phyloP scores from a whole-genome alignment of 92 coral and sea anemone species.

The Diadumene lineata region DNA sequence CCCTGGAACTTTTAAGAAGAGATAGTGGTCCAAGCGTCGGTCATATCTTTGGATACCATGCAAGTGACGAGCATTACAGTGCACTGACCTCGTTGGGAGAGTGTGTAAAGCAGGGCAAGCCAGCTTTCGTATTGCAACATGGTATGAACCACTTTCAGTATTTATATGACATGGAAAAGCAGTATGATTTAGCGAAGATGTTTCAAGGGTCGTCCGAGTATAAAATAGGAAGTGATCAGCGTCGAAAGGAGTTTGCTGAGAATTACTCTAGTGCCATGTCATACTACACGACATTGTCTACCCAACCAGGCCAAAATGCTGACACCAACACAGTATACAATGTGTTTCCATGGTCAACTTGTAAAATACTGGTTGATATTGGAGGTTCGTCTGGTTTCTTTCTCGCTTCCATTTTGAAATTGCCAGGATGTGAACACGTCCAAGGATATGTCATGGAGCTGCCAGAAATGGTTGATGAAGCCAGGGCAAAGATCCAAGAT shows the following conservation, averaged over 20 bases:
- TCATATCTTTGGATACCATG: conserved; percentile 31
- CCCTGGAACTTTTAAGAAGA: conserved; percentile 48
- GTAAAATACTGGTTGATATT: conserved; percentile 50
- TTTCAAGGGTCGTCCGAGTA: conserved; percentile 4
- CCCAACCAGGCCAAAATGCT: background rate
- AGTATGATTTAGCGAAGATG: conserved; percentile 8
- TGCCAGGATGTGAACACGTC: conserved; percentile 52
- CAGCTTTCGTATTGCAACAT: conserved; percentile 27
- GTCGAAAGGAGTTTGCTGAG: conserved; percentile 42
- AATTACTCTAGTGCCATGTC: conserved; percentile 43
- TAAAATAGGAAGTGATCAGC: conserved; percentile 32
- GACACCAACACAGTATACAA: conserved; percentile 7
- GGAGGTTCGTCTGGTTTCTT: conserved; percentile 57
- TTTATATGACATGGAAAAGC: conserved; percentile 10
- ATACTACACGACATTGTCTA: conserved; percentile 16
- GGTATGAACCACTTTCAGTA: conserved; percentile 45
- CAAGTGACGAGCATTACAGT: conserved; percentile 49
- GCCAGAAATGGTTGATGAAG: conserved; percentile 2
- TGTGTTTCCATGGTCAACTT: conserved; percentile 56
- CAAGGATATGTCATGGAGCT: conserved; percentile 40
- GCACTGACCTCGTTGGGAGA: conserved; percentile 41
- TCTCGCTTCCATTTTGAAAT: conserved; percentile 49
- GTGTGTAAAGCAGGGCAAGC: conserved; percentile 23
- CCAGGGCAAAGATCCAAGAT: background rate
- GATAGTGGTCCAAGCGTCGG: conserved; percentile 58